A percentile compares a stretch with the other conserved stretches of the same genome.
phyloP scores from a whole-genome alignment of 2,113 vertebrate genomes.

The Oryzias javanicus region DNA sequence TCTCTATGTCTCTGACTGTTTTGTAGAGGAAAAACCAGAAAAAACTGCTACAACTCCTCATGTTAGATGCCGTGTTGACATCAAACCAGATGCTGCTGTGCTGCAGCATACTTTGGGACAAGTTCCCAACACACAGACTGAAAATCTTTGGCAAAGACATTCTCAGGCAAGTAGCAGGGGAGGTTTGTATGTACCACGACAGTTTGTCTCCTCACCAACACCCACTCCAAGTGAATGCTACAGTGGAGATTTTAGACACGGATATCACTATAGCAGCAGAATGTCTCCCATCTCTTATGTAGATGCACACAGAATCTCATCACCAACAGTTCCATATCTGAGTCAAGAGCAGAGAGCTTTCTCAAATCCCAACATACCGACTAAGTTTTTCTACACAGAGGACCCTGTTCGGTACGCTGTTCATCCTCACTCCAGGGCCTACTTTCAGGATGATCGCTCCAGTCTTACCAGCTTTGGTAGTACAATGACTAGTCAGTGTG shows the following conservation, averaged over 20 bases:
- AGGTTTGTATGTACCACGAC: constrained; percentile 83
- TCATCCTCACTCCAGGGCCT: constrained; percentile 70
- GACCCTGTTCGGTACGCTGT: constrained; percentile 78
- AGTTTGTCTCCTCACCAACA: constrained; percentile 79
- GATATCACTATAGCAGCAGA: constrained; percentile 75
- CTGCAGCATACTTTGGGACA: constrained; percentile 81
- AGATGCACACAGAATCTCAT: constrained; percentile 74
- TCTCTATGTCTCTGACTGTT: constrained; percentile 85
- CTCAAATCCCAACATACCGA: constrained; percentile 81
- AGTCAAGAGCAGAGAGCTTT: constrained; percentile 83
- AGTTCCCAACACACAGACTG: constrained; percentile 60
- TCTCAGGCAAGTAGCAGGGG: constrained; percentile 73
- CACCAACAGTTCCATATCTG: constrained; percentile 74
- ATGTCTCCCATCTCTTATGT: constrained; percentile 74
- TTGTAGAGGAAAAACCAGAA: constrained; percentile 73
- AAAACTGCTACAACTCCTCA: constrained; percentile 82
- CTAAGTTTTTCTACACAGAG: constrained; percentile 89
- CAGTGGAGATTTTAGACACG: constrained; percentile 82
- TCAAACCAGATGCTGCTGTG: constrained; percentile 89
- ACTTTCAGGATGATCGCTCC: constrained; percentile 80
- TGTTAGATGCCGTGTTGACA: constrained; percentile 90
- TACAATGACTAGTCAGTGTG: constrained; percentile 75
- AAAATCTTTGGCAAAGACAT: constrained; percentile 77
- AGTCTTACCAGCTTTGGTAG: constrained; percentile 74
- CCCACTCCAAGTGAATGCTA: constrained; percentile 90